Conservation (phyloP, 1,140 invertebrate species). For the Lysiphlebus fabarum region DNA sequence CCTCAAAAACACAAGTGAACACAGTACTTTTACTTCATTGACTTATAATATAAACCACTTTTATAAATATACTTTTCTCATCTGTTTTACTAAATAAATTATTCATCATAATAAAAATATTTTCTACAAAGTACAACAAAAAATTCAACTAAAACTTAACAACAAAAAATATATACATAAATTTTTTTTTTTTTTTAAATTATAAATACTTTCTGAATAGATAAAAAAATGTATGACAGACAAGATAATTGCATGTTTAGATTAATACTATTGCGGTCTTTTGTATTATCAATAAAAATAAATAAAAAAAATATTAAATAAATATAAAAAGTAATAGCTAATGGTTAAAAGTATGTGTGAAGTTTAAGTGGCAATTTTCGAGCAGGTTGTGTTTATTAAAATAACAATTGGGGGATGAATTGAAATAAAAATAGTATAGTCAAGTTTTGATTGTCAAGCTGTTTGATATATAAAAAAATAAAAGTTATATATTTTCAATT, state of each 20-base stretch:
- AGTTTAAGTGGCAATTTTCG: slow-evolving; percentile 23
- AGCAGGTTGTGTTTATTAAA: slow-evolving; percentile 53
- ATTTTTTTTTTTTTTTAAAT: not conserved
- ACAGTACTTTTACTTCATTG: slow-evolving; percentile 7
- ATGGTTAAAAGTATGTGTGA: slow-evolving; percentile 3
- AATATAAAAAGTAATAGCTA: not conserved
- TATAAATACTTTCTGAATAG: not conserved
- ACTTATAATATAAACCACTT: slow-evolving; percentile 25
- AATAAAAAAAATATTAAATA: not conserved
- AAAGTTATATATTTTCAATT: no score
- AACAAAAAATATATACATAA: not conserved
- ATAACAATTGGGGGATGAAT: slow-evolving; percentile 39
- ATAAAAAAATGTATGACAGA: not conserved
- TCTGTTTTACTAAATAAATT: slow-evolving; percentile 1
- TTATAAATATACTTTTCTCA: slow-evolving; percentile 16
- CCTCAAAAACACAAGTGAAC: slow-evolving; percentile 7
- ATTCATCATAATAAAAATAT: not conserved
- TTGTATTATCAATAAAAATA: not conserved
- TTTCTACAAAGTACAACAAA: not conserved
- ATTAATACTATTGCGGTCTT: no score
- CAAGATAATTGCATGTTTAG: not conserved
- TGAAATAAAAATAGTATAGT: slow-evolving; percentile 10
- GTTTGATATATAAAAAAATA: no score
- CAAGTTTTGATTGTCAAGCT: not conserved
- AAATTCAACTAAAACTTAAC: not conserved